These are phyloP conservation scores for Mungos mungo DNA, from an alignment of 2,113 vertebrate genomes.

Conservation along the genomic window DNA sequence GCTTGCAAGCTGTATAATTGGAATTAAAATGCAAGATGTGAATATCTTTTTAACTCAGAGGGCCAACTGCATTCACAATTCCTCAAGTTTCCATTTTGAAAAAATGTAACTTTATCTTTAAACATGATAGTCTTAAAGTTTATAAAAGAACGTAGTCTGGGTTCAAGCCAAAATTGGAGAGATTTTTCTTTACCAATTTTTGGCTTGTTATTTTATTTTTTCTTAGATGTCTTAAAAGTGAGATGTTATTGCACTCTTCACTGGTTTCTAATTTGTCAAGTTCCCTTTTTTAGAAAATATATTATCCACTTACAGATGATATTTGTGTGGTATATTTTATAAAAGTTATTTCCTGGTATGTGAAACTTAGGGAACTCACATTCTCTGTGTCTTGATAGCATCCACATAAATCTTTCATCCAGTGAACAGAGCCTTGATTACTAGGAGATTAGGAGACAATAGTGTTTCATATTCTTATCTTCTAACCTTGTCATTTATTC, in stretches of 20 bases:
- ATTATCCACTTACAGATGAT: neutral
- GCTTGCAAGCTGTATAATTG: conserved; percentile 65
- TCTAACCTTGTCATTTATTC: conserved; percentile 8
- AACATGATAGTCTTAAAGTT: conserved; percentile 13
- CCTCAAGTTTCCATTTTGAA: conserved; percentile 49
- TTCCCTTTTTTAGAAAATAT: conserved; percentile 20
- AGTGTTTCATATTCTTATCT: neutral
- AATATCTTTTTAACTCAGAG: conserved; percentile 57
- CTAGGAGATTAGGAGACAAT: neutral
- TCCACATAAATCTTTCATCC: neutral
- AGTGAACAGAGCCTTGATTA: neutral
- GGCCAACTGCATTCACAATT: conserved; percentile 59
- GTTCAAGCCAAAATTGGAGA: neutral
- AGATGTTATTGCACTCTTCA: neutral
- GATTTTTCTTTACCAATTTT: conserved; percentile 42
- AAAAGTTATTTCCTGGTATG: neutral
- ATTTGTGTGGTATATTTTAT: conserved; percentile 5
- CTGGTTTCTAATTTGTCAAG: neutral
- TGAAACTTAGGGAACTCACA: conserved; percentile 15
- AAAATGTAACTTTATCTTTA: conserved; percentile 38
- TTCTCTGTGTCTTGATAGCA: neutral
- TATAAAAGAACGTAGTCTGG: neutral
- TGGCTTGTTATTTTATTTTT: conserved; percentile 46
- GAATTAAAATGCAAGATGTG: conserved; percentile 80
- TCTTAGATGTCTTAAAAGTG: neutral